These are phyloP conservation scores for Drosophila novamexicana DNA, from an alignment of 1,140 invertebrate genomes.

Conservation along the genomic window DNA sequence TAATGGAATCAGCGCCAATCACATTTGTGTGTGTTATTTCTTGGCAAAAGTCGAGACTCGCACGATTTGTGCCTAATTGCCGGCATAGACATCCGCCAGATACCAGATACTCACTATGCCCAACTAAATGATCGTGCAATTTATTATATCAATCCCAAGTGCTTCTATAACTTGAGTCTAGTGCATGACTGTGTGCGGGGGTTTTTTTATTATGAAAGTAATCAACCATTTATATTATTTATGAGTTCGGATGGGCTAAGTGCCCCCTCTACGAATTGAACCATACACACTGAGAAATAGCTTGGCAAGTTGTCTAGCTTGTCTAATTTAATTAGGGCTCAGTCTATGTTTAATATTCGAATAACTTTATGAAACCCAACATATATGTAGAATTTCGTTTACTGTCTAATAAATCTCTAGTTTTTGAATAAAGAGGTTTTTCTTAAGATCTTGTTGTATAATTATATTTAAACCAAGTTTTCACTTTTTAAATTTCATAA, in stretches of 20 bases:
- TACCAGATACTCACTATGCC: too few relatives aligned
- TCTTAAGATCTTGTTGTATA: too few relatives aligned
- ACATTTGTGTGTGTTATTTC: conserved; percentile 1
- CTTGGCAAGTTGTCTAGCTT: not conserved
- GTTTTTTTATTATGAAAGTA: conserved; percentile 1
- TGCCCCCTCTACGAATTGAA: not conserved
- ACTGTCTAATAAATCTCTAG: too few relatives aligned
- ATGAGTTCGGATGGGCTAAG: not conserved
- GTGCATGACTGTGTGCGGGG: not conserved
- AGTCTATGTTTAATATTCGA: too few relatives aligned
- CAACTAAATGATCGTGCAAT: not conserved
- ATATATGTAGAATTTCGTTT: too few relatives aligned
- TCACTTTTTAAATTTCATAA: too few relatives aligned
- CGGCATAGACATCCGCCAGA: not conserved
- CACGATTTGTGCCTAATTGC: conserved; percentile 10
- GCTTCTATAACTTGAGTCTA: not conserved
- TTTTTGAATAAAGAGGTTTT: too few relatives aligned
- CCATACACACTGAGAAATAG: conserved; percentile 1
- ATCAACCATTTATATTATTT: conserved; percentile 5
- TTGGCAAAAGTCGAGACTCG: conserved; percentile 8
- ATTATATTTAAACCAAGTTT: too few relatives aligned
- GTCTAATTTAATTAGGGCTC: too few relatives aligned
- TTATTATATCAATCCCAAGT: not conserved
- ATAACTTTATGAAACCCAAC: too few relatives aligned
- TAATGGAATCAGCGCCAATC: conserved; percentile 50